These are phyloP conservation scores for Lophius americanus DNA, from an alignment of 2,797 vertebrate genomes.

Conservation along the genomic window DNA sequence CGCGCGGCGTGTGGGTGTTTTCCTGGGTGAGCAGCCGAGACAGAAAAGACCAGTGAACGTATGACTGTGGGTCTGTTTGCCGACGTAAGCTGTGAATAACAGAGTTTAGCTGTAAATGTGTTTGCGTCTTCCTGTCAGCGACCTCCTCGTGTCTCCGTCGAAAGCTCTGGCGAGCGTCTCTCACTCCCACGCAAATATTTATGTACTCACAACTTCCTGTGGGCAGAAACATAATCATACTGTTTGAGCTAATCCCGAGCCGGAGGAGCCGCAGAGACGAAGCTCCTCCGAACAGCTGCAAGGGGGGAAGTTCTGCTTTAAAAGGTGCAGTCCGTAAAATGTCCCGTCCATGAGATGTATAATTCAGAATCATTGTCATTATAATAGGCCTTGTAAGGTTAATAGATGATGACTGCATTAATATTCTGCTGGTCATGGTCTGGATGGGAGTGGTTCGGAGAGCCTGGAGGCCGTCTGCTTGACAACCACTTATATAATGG, in stretches of 20 bases:
- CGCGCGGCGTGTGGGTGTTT: not conserved
- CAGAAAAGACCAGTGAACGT: not conserved
- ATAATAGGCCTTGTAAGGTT: too few relatives aligned
- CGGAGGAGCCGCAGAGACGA: slow-evolving; percentile 38
- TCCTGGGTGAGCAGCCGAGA: not conserved
- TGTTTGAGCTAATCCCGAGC: slow-evolving; percentile 56
- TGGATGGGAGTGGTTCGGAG: too few relatives aligned
- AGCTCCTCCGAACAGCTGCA: slow-evolving; percentile 25
- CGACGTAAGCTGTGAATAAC: slow-evolving; percentile 9
- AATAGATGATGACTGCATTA: too few relatives aligned
- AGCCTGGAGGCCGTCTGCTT: too few relatives aligned
- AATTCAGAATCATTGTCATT: too few relatives aligned
- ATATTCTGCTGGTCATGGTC: too few relatives aligned
- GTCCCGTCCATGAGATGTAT: too few relatives aligned
- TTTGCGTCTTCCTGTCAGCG: slow-evolving; percentile 23
- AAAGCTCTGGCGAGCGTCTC: not conserved
- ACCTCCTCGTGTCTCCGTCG: slow-evolving; percentile 31
- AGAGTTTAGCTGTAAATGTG: slow-evolving; percentile 13
- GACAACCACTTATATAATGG: too few relatives aligned
- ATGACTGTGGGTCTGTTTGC: not conserved
- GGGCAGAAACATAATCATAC: slow-evolving; percentile 41
- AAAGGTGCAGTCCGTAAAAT: too few relatives aligned
- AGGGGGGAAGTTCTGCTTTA: slow-evolving; percentile 1
- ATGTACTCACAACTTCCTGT: slow-evolving; percentile 25
- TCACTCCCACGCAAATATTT: slow-evolving; percentile 33